Evolutionary conservation across 2,797 vertebrate genomes (phyloP).

Genomic region (Notolabrus celidotus): DNA sequence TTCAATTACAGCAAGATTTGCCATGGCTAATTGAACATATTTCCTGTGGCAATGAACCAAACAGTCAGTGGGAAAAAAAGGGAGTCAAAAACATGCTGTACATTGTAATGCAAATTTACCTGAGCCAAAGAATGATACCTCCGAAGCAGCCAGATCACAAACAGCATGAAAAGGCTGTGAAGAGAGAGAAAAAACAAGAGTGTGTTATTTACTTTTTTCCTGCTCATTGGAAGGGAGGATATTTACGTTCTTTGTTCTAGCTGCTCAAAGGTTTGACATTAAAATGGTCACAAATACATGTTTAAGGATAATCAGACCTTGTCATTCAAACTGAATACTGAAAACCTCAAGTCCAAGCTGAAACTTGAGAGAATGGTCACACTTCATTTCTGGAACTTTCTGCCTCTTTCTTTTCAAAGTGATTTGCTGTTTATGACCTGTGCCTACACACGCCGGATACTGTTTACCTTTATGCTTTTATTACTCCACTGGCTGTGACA

Average conservation of each 20-base stretch:
- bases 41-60: slow-evolving; percentile 68
- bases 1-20: slow-evolving; percentile 72
- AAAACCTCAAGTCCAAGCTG: no score
- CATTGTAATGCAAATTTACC: slow-evolving; percentile 71
- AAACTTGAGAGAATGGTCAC: no score
- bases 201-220: not conserved
- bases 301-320: no score
- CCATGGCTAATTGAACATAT: slow-evolving; percentile 72
- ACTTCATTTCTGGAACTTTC: no score
- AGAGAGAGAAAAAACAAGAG: slow-evolving; percentile 43
- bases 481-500: no score
- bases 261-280: not conserved
- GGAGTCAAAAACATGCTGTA: slow-evolving; percentile 7
- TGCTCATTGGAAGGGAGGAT: slow-evolving; percentile 4
- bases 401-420: no score
- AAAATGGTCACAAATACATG: not conserved
- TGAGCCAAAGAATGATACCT: slow-evolving; percentile 91
- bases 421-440: no score
- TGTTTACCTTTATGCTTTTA: no score
- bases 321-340: no score
- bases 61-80: slow-evolving; percentile 36
- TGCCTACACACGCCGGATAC: no score
- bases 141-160: slow-evolving; percentile 90
- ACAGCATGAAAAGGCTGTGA: slow-evolving; percentile 88
- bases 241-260: no score